Base-by-base conservation (phyloP, 2,113 vertebrate species). In the Larimichthys polyactis region DNA sequence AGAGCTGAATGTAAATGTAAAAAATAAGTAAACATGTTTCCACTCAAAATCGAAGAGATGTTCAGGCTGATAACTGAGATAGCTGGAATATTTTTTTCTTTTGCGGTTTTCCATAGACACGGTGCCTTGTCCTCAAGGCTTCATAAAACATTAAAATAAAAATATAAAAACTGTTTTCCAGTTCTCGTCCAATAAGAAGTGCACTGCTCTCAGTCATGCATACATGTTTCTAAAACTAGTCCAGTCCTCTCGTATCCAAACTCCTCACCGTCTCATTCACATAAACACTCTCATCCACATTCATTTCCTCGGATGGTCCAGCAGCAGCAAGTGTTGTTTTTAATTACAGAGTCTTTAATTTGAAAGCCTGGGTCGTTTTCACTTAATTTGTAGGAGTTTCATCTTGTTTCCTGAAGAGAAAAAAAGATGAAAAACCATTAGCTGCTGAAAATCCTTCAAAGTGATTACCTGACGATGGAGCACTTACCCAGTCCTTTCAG, bases 401-500 rank as follows among this genome's bases (percentile, higher is more conserved):
- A 96, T 96, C 87, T 94, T 95, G 90, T 84, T 95, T 49, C 95
- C 95, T 95, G 81, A 70, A 89, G 10, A 84, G 10, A 84, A 16
- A 57, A 29, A 81, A 63, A 22, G 32, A 55, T 8, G 2, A 19
- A 24, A 73, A 71, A 55, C 5, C 57, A 54, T 81, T 69, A 81
- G 48, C 44, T 32, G 62, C 22, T 79, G 22, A 36, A 63, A 72
- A 55, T 46, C 49, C 22, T 46, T 75, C 8, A n/a, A 20, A 68
- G 55, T 10, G 17, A 68, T 27, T 1, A 2, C 48, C 10, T 62
- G 43, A 60, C 19, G 29, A 57, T 1, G 29, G 3, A 46, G 1
- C 60, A 87, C 95, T 96, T 90, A 99, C 98, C 97, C 6, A 99
- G 95, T 85, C 96, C 98, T 81, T 97, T 97, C 71, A 99, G 94